A percentile compares a stretch with the other conserved stretches of the same genome.
phyloP scores from a whole-genome alignment of 1,140 invertebrate species.

The Pogonognathellus flavescens region DNA sequence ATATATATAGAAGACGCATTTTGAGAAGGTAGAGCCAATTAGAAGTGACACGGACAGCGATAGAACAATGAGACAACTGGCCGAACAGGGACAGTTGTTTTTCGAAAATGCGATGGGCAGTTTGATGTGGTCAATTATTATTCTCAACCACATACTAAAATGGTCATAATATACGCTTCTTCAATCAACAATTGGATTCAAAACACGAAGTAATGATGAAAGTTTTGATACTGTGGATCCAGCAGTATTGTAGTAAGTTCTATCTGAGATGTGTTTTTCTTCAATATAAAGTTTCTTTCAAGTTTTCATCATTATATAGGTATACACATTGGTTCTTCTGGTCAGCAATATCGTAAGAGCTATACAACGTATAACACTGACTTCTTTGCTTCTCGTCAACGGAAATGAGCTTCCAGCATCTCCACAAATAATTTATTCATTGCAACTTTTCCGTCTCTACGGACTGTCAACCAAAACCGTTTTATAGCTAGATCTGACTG shows the following conservation, averaged over 20 bases:
- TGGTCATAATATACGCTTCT: not conserved
- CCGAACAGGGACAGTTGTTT: slow-evolving; percentile 16
- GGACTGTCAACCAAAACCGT: slow-evolving; percentile 90
- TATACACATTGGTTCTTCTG: too few relatives aligned
- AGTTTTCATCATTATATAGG: too few relatives aligned
- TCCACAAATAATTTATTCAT: slow-evolving; percentile 98
- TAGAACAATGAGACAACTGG: slow-evolving; percentile 1
- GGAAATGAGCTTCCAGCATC: slow-evolving; percentile 88
- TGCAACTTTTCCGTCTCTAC: slow-evolving; percentile 87
- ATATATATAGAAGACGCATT: not conserved
- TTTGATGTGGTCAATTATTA: slow-evolving; percentile 15
- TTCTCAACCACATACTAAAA: slow-evolving; percentile 21
- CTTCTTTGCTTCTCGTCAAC: slow-evolving; percentile 68
- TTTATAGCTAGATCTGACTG: slow-evolving; percentile 90
- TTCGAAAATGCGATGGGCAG: slow-evolving; percentile 34
- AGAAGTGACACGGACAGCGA: not conserved
- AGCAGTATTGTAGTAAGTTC: too few relatives aligned
- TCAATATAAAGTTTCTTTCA: too few relatives aligned
- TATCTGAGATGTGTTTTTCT: too few relatives aligned
- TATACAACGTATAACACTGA: not conserved
- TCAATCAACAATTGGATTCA: not conserved
- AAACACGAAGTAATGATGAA: too few relatives aligned
- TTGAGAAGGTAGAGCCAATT: not conserved
- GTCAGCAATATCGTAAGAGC: too few relatives aligned
- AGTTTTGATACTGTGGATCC: too few relatives aligned